Conservation (phyloP, 2,888 invertebrate species). For the Nemotelus pantherinus region DNA sequence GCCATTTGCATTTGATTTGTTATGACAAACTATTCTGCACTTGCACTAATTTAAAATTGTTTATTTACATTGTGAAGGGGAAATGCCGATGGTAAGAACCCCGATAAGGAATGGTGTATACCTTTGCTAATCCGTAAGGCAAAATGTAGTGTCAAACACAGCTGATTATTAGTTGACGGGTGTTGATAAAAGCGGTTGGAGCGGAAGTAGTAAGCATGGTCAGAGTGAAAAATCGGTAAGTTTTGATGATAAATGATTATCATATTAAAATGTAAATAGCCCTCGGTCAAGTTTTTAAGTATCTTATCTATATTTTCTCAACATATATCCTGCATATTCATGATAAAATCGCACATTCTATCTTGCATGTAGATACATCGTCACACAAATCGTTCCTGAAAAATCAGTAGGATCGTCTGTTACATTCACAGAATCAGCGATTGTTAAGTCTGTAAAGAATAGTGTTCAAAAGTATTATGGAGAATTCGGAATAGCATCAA, state of each 20-base stretch:
- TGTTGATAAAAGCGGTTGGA: not conserved
- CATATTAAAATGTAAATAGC: too few species aligned
- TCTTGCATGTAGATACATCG: constrained; percentile 70
- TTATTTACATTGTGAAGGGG: not conserved
- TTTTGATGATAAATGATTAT: constrained; percentile 6
- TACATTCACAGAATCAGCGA: constrained; percentile 64
- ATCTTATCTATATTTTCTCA: too few species aligned
- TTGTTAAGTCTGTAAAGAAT: constrained; percentile 65
- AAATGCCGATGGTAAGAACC: not conserved
- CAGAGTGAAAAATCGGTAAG: constrained; percentile 73
- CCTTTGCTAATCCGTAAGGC: not conserved
- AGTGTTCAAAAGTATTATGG: constrained; percentile 78
- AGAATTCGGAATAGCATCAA: constrained; percentile 78
- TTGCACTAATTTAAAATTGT: not conserved
- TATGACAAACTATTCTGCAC: too few species aligned
- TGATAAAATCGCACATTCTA: too few species aligned
- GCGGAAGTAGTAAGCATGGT: constrained; percentile 66
- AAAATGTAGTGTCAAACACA: constrained; percentile 13
- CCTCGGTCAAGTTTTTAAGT: too few species aligned
- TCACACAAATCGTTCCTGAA: constrained; percentile 70
- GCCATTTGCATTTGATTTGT: too few species aligned
- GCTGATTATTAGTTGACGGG: not conserved
- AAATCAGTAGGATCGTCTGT: constrained; percentile 55
- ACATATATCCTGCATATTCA: too few species aligned
- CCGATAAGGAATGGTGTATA: not conserved